phyloP scores from a whole-genome alignment of 53 echinoderm and acorn worm genomes.

The Stichopus horrens region DNA sequence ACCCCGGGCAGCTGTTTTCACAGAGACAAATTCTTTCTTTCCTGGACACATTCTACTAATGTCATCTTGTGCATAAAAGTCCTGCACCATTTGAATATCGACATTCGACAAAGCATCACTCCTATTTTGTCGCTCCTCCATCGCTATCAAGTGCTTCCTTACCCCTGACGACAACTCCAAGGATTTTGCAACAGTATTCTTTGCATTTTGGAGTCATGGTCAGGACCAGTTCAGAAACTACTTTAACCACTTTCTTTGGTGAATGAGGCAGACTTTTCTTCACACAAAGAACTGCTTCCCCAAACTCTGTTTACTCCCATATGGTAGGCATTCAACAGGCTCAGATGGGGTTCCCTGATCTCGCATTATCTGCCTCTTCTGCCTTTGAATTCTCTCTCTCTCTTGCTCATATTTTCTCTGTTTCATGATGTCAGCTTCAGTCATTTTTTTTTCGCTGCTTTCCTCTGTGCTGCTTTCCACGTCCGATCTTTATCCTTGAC shows the following conservation, averaged over 20 bases:
- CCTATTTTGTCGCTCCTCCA: not conserved
- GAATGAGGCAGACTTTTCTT: conserved; percentile 11
- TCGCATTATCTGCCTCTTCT: not conserved
- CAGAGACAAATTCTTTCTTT: conserved; percentile 47
- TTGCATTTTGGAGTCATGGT: conserved; percentile 4
- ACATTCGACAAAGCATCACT: conserved; percentile 14
- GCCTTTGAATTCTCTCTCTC: conserved; percentile 40
- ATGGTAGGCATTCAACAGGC: not conserved
- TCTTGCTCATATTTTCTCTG: conserved; percentile 37
- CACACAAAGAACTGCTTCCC: not conserved
- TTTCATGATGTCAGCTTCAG: not conserved
- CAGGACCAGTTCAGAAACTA: conserved; percentile 1
- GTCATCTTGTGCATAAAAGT: conserved; percentile 41
- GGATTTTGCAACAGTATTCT: not conserved
- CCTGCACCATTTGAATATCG: conserved; percentile 36
- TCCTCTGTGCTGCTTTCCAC: conserved; percentile 25
- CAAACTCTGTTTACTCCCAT: conserved; percentile 7
- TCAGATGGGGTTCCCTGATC: not conserved
- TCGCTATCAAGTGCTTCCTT: not conserved
- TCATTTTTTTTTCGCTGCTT: conserved; percentile 20
- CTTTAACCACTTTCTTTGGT: conserved; percentile 26
- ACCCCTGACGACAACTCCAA: conserved; percentile 9
- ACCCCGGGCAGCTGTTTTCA: conserved; percentile 3
- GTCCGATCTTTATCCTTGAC: conserved; percentile 21
- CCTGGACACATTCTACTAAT: conserved; percentile 49